Evolutionary conservation across 2,888 invertebrate genomes (phyloP), one percentile per base, ranked within the genome.

Genomic region (Elegia similella): DNA sequence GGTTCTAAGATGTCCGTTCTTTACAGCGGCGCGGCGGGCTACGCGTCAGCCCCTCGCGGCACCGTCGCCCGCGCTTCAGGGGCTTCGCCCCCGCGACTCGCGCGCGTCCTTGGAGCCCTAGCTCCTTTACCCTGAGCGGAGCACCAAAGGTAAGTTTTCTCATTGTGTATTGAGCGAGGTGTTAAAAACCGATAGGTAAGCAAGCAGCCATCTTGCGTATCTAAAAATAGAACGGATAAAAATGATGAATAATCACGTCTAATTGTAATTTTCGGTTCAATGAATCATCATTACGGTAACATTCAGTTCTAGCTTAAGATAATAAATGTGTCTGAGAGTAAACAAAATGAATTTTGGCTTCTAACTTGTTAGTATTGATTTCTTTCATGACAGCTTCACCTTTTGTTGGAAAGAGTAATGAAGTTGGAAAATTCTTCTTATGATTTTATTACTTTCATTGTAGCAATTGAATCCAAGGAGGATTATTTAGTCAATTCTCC

Each of bases 81-180:
- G 77, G 76, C 79, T 78, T 72, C 75, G 80, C 80, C 78, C 77
- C 68, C 80, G 80, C 80, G 86, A 70, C 78, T 58, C 80, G 81
- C 70, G 90, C 90, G 88, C 90, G 90, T 89, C 90, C 84, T 79
- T 61, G 85, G 90, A 90, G 90, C 90, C 90, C 90, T 88, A 66
- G 90, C 89, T 90, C 90, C 85, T 75, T 70, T 71, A 76, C 78
- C 76, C 75, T 75, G 75, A 73, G 69, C 82, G 80, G 73, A 81
- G 74, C 68, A 63, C 62, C 67, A 69, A 76, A 88, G 90, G 90
- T 90, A 88, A 90, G 90, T 77, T 38, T 38, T 38, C 77, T 47
- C 75, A 80, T 72, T 69, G 69, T 75, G 72, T 68, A 74, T 76
- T 72, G 68, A 66, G 75, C 78, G 79, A 78, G 81, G 80, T 77